Evolutionary conservation across 2,888 invertebrate species (phyloP), one percentile per base, ranked within the genome.

Genomic region (Diaperis boleti): DNA sequence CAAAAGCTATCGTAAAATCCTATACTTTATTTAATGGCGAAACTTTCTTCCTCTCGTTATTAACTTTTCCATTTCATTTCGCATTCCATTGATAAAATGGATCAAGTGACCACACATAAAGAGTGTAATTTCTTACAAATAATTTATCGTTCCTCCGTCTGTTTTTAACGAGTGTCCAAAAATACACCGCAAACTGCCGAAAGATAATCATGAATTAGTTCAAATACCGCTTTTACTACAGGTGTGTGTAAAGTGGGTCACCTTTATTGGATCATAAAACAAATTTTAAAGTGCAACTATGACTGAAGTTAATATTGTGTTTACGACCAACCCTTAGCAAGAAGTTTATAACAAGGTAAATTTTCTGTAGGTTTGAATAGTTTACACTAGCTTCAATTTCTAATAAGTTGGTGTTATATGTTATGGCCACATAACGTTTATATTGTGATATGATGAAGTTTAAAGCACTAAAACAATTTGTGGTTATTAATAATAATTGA

Each of bases 221-320:
- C 33, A 49, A n/a, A 31, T 10, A 20, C n/a, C 31, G 33, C 47
- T 47, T 47, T 47, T 47, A 31, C 47, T 33, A 20, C 17, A 35
- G n/a, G 26, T 22, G 15, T 45, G 29, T 18, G 35, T 49, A 49
- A n/a, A 49, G 49, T 49, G 49, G 49, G 17, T 49, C 49, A 5
- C n/a, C 8, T 42, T 42, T 42, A 42, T 8, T 42, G 10, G n/a
- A 6, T 5, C 15, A 33, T 49, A 49, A 47, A 47, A 17, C 31
- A 17, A 31, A 47, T 47, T 33, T n/a, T n/a, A n/a, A n/a, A n/a
- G n/a, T n/a, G n/a, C n/a, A 31, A 31, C n/a, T 31, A n/a, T n/a
- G n/a, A 31, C 31, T n/a, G 31, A 31, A 31, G 10, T 31, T 6
- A 31, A 31, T 3, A 22, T 6, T 11, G 13, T 29, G 29, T 45